Conservation (phyloP, 2,888 invertebrate genomes). For the Zeuzera pyrina region DNA sequence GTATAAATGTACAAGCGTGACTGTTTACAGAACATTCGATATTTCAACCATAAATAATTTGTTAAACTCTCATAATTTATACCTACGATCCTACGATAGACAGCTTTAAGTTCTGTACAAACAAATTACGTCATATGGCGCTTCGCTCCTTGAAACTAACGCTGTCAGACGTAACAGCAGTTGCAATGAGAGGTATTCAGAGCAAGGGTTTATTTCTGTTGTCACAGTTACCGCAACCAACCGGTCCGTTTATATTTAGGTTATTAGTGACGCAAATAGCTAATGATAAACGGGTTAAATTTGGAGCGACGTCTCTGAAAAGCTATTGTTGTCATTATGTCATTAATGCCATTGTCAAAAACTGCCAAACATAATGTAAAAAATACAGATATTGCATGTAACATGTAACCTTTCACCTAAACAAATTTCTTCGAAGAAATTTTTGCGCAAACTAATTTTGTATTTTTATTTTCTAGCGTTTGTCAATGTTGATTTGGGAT, state of each 20-base stretch:
- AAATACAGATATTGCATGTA: no score
- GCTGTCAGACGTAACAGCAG: slow-evolving; percentile 33
- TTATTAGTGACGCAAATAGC: slow-evolving; percentile 66
- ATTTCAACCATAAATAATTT: no score
- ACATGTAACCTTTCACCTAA: no score
- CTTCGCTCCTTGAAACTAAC: no score
- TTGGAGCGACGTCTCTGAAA: slow-evolving; percentile 40
- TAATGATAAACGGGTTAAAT: slow-evolving; percentile 55
- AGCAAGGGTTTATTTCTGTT: slow-evolving; percentile 62
- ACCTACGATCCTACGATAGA: no score
- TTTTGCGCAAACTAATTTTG: background rate
- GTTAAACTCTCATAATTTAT: no score
- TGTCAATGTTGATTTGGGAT: background rate
- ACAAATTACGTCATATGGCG: no score
- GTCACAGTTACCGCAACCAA: slow-evolving; percentile 52
- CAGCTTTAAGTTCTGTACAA: no score
- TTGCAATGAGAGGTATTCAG: slow-evolving; percentile 51
- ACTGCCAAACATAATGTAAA: no score
- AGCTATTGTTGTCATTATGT: slow-evolving; percentile 53
- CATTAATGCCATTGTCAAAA: slow-evolving; percentile 15
- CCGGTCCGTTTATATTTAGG: slow-evolving; percentile 51
- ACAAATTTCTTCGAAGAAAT: no score
- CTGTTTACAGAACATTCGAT: no score
- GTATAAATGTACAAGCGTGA: no score
- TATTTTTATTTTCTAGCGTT: background rate